Percentiles rank a stretch among this genome's conserved stretches.
phyloP scores from a whole-genome alignment of 2,113 vertebrate species.

The Otocyon megalotis region DNA sequence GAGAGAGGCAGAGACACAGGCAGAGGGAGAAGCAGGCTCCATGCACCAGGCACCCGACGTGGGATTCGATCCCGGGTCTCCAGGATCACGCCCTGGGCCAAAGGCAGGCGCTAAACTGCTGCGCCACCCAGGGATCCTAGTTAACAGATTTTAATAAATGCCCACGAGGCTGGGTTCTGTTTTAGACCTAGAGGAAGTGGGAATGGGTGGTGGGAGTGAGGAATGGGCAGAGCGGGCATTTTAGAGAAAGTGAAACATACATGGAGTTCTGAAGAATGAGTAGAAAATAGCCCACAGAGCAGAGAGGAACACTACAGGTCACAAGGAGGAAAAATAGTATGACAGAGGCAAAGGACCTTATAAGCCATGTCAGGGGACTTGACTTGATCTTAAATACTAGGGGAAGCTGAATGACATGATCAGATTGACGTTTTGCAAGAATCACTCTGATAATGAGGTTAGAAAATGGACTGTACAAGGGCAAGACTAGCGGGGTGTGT shows the following conservation, averaged over 20 bases:
- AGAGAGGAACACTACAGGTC: neutral
- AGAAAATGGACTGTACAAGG: neutral
- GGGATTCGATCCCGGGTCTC: too few species aligned
- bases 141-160: constrained; percentile 24
- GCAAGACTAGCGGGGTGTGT: neutral
- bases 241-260: constrained; percentile 23
- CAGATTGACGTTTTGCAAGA: neutral
- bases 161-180: neutral
- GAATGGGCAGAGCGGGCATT: neutral
- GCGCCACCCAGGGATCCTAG: too few species aligned
- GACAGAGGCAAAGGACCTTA: neutral
- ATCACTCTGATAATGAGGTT: neutral
- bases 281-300: neutral
- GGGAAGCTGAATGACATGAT: neutral
- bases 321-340: neutral
- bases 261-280: neutral
- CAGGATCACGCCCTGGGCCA: too few species aligned
- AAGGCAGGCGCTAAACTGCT: too few species aligned
- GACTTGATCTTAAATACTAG: neutral
- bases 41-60: too few species aligned
- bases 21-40: too few species aligned
- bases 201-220: neutral
- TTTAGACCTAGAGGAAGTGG: neutral
- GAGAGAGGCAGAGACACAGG: too few species aligned
- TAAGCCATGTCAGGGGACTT: neutral